Evolutionary conservation across 2,113 vertebrate genomes (phyloP).

Genomic region (Siniperca chuatsi): DNA sequence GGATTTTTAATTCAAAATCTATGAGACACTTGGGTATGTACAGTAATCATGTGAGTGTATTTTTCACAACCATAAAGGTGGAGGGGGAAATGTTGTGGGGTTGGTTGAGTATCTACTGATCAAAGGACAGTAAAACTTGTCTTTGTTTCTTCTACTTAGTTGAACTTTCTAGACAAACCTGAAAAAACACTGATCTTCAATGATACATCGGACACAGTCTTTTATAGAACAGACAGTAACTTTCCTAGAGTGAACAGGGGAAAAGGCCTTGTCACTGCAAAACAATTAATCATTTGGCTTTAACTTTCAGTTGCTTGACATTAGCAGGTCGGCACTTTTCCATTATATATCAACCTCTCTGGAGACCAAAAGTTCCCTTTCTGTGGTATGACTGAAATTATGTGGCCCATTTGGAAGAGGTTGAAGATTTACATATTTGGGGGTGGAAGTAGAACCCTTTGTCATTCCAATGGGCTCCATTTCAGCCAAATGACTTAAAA

Average conservation of each 20-base stretch:
- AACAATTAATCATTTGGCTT: slow-evolving; percentile 26
- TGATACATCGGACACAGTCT: neutral
- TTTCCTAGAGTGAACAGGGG: neutral
- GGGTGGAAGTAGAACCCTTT: slow-evolving; percentile 21
- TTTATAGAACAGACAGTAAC: slow-evolving; percentile 5
- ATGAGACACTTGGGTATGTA: neutral
- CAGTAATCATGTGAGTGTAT: neutral
- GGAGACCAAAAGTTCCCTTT: slow-evolving; percentile 28
- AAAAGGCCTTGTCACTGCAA: slow-evolving; percentile 9
- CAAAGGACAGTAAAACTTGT: neutral
- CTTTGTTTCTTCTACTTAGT: neutral
- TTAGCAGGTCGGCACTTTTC: slow-evolving; percentile 43
- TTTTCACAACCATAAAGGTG: neutral
- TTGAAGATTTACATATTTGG: slow-evolving; percentile 49
- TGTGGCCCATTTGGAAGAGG: slow-evolving; percentile 36
- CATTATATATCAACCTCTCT: slow-evolving; percentile 40
- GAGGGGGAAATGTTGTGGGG: neutral
- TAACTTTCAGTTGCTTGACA: slow-evolving; percentile 42
- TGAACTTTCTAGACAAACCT: slow-evolving; percentile 20
- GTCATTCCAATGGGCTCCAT: slow-evolving; percentile 52
- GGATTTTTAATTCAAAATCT: neutral
- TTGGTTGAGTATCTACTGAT: neutral
- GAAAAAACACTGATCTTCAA: slow-evolving; percentile 2
- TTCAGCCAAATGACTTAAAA: slow-evolving; percentile 58
- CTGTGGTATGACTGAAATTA: slow-evolving; percentile 16